Conservation (phyloP, 2,888 invertebrate species). For the Orthosia gothica region DNA sequence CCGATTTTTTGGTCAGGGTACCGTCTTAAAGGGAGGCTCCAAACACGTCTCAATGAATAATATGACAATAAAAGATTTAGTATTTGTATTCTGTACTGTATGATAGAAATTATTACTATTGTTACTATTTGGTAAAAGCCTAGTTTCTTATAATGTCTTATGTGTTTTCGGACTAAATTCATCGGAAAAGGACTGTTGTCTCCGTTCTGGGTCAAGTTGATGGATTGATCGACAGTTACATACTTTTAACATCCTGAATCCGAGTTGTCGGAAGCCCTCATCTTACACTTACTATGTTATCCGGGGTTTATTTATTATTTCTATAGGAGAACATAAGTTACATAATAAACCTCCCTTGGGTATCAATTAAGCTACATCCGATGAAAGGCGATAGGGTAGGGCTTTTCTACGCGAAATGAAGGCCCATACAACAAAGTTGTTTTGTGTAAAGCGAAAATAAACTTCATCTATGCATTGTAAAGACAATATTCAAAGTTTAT, state of each 20-base stretch:
- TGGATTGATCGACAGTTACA: constrained; percentile 33
- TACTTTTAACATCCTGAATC: constrained; percentile 21
- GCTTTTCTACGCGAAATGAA: not conserved
- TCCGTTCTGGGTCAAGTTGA: constrained; percentile 20
- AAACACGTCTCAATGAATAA: no score
- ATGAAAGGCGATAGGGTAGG: constrained; percentile 1
- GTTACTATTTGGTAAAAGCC: no score
- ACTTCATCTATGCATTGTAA: not conserved
- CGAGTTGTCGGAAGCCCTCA: constrained; percentile 4
- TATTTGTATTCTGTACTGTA: no score
- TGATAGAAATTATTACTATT: no score
- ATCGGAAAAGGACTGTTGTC: constrained; percentile 19
- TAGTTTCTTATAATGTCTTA: not conserved
- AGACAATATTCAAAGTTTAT: not conserved
- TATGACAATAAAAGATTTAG: no score
- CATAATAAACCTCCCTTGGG: not conserved
- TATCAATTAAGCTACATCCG: constrained; percentile 22
- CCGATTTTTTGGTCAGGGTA: no score
- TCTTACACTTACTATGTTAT: constrained; percentile 20
- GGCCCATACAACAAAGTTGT: not conserved
- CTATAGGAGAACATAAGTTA: not conserved
- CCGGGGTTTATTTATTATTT: constrained; percentile 5
- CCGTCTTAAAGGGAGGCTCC: no score
- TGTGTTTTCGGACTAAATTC: not conserved
- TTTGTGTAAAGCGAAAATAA: not conserved